Percentiles rank a stretch among this genome's conserved stretches.
These are phyloP conservation scores for Paralichthys olivaceus DNA, from an alignment of 2,113 vertebrate species.

Conservation along the genomic window DNA sequence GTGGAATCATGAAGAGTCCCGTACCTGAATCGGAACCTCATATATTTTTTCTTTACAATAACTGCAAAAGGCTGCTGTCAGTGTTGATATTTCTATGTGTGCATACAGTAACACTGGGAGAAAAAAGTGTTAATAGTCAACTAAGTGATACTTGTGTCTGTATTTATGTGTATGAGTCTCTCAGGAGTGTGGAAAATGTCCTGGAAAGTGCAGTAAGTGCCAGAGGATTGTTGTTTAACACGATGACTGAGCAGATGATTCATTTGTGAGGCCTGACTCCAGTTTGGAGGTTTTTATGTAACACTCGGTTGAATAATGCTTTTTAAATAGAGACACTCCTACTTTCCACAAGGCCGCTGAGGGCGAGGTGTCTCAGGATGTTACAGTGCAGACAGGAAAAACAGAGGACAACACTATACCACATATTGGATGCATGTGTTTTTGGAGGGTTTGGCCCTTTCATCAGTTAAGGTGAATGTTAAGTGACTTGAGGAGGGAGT, in stretches of 20 bases:
- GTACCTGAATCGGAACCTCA: background rate
- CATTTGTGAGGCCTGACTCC: slow-evolving; percentile 69
- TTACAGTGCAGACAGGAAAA: slow-evolving; percentile 6
- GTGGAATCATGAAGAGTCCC: background rate
- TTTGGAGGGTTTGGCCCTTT: background rate
- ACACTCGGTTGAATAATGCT: slow-evolving; percentile 79
- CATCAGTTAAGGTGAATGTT: background rate
- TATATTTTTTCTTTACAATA: background rate
- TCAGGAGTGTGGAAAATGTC: slow-evolving; percentile 62
- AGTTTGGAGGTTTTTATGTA: slow-evolving; percentile 76
- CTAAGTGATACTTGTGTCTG: slow-evolving; percentile 63
- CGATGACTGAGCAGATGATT: slow-evolving; percentile 68
- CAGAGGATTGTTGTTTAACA: slow-evolving; percentile 60
- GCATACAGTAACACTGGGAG: slow-evolving; percentile 13
- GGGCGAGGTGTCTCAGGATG: slow-evolving; percentile 33
- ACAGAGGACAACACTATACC: background rate
- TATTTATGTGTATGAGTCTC: slow-evolving; percentile 61
- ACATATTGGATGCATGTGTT: background rate
- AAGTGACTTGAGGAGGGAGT: background rate
- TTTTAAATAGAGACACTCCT: slow-evolving; percentile 78
- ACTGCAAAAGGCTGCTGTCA: background rate
- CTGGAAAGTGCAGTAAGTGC: slow-evolving; percentile 56
- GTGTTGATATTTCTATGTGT: slow-evolving; percentile 20
- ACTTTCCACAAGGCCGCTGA: slow-evolving; percentile 48
- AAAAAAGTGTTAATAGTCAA: slow-evolving; percentile 52